phyloP scores from a whole-genome alignment of 2,113 vertebrate genomes.

The Siniperca knerii region DNA sequence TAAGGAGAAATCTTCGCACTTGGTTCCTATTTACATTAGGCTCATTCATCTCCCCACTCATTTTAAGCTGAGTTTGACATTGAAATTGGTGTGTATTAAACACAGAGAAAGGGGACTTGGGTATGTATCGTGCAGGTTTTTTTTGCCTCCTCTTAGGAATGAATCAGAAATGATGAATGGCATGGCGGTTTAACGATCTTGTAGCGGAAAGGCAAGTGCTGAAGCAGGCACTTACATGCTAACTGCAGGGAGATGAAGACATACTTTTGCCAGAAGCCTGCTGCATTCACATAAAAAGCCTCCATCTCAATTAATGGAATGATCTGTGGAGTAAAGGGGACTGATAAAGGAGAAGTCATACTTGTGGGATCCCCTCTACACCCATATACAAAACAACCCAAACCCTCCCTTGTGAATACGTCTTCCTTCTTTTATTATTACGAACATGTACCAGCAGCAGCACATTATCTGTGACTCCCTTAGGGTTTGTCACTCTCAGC shows the following conservation, averaged over 20 bases:
- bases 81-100: slow-evolving; percentile 55
- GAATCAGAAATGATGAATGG: slow-evolving; percentile 70
- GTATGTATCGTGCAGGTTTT: background rate
- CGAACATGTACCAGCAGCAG: background rate
- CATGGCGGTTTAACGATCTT: slow-evolving; percentile 67
- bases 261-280: slow-evolving; percentile 35
- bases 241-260: slow-evolving; percentile 57
- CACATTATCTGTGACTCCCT: slow-evolving; percentile 2
- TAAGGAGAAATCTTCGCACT: slow-evolving; percentile 44
- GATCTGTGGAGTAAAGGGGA: slow-evolving; percentile 44
- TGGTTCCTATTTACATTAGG: slow-evolving; percentile 64
- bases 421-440: slow-evolving; percentile 8
- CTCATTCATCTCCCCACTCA: slow-evolving; percentile 60
- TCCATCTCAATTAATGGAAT: slow-evolving; percentile 50
- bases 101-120: slow-evolving; percentile 36
- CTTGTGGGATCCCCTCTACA: slow-evolving; percentile 17
- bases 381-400: slow-evolving; percentile 15
- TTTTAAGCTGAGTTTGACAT: slow-evolving; percentile 60
- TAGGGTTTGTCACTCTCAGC: background rate
- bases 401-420: slow-evolving; percentile 2
- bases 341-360: slow-evolving; percentile 28
- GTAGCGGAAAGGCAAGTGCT: slow-evolving; percentile 63
- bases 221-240: slow-evolving; percentile 63
- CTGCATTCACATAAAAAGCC: slow-evolving; percentile 36
- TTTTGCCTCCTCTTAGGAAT: slow-evolving; percentile 22